These are phyloP conservation scores for Fistularia tabacaria DNA, from an alignment of 2,797 vertebrate genomes.

Conservation along the genomic window DNA sequence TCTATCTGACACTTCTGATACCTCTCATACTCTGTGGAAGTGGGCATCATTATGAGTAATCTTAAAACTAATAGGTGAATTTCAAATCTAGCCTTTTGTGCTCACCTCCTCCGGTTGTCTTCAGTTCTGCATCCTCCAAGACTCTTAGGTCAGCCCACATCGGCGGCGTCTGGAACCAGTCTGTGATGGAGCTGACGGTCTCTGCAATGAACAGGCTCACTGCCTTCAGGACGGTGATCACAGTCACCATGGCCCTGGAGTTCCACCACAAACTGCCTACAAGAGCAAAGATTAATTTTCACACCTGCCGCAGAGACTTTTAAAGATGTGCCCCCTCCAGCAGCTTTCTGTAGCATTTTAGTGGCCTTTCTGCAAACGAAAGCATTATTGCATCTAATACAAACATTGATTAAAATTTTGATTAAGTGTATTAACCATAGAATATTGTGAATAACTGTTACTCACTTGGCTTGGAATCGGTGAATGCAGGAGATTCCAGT, in stretches of 20 bases:
- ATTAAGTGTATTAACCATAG: background rate
- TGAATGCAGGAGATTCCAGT: constrained; percentile 39
- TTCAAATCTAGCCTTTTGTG: background rate
- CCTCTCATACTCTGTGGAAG: no score
- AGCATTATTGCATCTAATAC: background rate
- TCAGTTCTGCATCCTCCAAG: constrained; percentile 62
- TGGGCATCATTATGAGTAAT: background rate
- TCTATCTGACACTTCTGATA: no score
- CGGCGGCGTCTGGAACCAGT: constrained; percentile 63
- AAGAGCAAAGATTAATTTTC: constrained; percentile 4
- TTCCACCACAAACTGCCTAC: constrained; percentile 5
- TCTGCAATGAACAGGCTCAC: constrained; percentile 52
- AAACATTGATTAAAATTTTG: constrained; percentile 5
- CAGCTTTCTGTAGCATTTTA: no score
- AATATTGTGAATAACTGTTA: constrained; percentile 2
- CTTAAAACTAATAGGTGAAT: background rate
- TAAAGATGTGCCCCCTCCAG: background rate
- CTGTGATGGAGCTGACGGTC: constrained; percentile 53
- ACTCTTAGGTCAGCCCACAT: constrained; percentile 49
- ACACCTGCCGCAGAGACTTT: background rate
- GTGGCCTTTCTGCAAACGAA: no score
- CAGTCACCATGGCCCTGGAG: constrained; percentile 38
- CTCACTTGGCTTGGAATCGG: constrained; percentile 43
- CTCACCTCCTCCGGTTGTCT: constrained; percentile 56
- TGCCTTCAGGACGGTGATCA: constrained; percentile 38